A percentile compares a stretch with the other conserved stretches of the same genome.
These are phyloP conservation scores for Blomia tropicalis DNA, from an alignment of 2,888 invertebrate species.

Conservation along the genomic window DNA sequence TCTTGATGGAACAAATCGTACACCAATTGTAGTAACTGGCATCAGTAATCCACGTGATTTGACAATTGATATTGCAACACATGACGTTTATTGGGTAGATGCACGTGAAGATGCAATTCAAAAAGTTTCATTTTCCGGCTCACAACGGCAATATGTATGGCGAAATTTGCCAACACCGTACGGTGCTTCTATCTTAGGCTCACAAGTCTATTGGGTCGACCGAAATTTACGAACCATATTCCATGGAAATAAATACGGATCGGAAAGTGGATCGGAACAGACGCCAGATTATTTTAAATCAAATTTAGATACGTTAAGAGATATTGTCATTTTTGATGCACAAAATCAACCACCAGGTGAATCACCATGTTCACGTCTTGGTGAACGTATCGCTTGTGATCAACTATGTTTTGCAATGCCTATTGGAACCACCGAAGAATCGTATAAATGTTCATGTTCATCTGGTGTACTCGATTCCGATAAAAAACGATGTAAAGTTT, in stretches of 20 bases:
- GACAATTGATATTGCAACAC: slow-evolving; percentile 76
- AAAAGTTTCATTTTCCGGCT: slow-evolving; percentile 36
- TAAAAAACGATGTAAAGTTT: slow-evolving; percentile 48
- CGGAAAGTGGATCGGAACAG: background rate
- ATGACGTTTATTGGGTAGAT: slow-evolving; percentile 96
- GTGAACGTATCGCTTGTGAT: slow-evolving; percentile 63
- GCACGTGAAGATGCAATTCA: slow-evolving; percentile 84
- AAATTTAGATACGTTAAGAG: slow-evolving; percentile 65
- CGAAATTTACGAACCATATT: slow-evolving; percentile 57
- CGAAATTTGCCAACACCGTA: slow-evolving; percentile 78
- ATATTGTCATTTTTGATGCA: slow-evolving; percentile 76
- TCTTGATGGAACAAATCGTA: slow-evolving; percentile 72
- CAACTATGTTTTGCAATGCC: slow-evolving; percentile 91
- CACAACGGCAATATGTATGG: slow-evolving; percentile 51
- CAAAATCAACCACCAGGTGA: slow-evolving; percentile 55
- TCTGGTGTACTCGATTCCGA: slow-evolving; percentile 56
- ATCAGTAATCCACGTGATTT: slow-evolving; percentile 76
- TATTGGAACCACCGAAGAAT: background rate
- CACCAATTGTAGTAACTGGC: slow-evolving; percentile 68
- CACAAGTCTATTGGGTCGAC: slow-evolving; percentile 85
- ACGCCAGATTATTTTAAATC: slow-evolving; percentile 54
- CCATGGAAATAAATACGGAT: slow-evolving; percentile 42
- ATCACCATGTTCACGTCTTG: slow-evolving; percentile 51
- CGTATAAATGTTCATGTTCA: slow-evolving; percentile 64
- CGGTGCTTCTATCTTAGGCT: slow-evolving; percentile 71